Conservation (phyloP, 2,113 vertebrate species). For the Pelecanus crispus region DNA sequence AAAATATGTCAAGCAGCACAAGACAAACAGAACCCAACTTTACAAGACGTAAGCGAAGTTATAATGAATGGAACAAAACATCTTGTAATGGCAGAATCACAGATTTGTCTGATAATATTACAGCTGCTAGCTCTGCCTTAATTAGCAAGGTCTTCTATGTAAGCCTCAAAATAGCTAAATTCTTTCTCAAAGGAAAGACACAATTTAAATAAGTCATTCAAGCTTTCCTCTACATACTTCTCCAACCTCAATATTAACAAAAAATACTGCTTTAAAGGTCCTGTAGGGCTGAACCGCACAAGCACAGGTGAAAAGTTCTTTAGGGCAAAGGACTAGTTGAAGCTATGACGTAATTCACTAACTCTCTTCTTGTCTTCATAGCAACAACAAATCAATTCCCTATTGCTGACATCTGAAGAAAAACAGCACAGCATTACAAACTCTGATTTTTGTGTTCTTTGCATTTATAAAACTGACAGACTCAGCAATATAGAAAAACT, state of each 20-base stretch:
- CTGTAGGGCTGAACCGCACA: background rate
- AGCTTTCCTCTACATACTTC: background rate
- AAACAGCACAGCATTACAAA: background rate
- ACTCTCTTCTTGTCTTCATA: background rate
- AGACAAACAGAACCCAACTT: background rate
- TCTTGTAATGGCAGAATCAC: background rate
- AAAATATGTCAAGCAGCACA: background rate
- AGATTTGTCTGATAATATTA: background rate
- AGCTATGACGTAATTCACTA: background rate
- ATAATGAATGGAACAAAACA: background rate
- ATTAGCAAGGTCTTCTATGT: background rate
- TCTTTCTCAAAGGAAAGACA: background rate
- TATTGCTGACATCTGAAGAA: background rate
- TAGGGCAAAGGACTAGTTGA: background rate
- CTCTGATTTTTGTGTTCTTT: background rate
- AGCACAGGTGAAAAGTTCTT: background rate
- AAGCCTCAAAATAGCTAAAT: background rate
- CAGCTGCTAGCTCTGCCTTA: background rate
- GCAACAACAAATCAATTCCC: background rate
- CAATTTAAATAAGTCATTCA: background rate
- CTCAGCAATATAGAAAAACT: background rate
- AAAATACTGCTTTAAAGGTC: background rate
- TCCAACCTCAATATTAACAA: background rate
- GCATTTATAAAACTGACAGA: background rate
- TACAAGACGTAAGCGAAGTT: background rate